Percentiles rank a stretch among this genome's conserved stretches.
These are phyloP conservation scores for Rhabdomys pumilio DNA, from an alignment of 2,797 vertebrate genomes.

Conservation along the genomic window DNA sequence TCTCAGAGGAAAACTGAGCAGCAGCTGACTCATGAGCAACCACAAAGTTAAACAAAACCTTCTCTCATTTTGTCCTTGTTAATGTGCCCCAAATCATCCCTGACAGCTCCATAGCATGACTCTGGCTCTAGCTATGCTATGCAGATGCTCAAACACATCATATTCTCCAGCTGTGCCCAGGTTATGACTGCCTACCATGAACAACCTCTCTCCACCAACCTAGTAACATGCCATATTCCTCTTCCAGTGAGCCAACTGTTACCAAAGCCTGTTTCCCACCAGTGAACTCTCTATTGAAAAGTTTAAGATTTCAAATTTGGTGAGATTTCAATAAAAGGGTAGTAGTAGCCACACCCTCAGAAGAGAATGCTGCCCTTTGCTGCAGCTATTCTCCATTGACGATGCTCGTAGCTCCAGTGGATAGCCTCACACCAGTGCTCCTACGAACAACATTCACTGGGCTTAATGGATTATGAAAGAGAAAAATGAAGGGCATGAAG, in stretches of 20 bases:
- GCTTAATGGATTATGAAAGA: not conserved
- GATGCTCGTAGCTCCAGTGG: not conserved
- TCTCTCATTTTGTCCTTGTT: not conserved
- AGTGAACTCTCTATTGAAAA: not conserved
- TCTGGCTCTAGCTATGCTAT: not conserved
- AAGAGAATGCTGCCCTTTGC: not conserved
- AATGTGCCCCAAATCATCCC: not conserved
- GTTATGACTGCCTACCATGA: not conserved
- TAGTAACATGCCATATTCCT: not conserved
- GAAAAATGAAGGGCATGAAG: not conserved
- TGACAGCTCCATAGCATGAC: not conserved
- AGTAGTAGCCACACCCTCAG: not conserved
- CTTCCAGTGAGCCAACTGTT: not conserved
- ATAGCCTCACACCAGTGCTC: not conserved
- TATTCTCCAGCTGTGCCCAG: not conserved
- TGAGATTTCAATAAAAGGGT: conserved; percentile 1
- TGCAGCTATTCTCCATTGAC: not conserved
- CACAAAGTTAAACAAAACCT: not conserved
- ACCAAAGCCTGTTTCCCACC: not conserved
- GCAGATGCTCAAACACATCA: not conserved
- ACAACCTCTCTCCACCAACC: too few relatives aligned
- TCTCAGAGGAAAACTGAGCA: not conserved
- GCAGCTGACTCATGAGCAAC: too few relatives aligned
- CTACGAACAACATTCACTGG: not conserved
- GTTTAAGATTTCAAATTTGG: not conserved